phyloP scores from a whole-genome alignment of 2,797 vertebrate species.

The Pristis pectinata region DNA sequence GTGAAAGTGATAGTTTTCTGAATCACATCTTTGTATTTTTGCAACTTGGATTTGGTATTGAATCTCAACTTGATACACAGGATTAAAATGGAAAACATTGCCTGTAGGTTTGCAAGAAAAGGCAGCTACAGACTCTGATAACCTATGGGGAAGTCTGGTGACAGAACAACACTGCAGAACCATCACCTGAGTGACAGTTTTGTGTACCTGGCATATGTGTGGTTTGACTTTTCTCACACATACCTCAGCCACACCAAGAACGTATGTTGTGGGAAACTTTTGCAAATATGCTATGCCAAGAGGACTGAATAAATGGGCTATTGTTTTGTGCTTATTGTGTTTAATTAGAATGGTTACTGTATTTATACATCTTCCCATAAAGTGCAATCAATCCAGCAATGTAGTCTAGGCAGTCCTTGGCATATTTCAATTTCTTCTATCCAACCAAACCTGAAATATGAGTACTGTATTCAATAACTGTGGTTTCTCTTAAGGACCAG shows the following conservation, averaged over 20 bases:
- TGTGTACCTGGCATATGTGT: neutral
- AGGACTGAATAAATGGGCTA: neutral
- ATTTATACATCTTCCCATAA: neutral
- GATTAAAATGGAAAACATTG: neutral
- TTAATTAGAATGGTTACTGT: neutral
- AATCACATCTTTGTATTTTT: neutral
- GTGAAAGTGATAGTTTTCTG: neutral
- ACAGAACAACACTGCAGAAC: neutral
- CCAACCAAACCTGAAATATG: neutral
- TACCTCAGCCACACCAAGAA: neutral
- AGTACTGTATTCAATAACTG: neutral
- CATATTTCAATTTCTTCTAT: neutral
- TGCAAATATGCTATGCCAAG: neutral
- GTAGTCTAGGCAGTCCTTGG: neutral
- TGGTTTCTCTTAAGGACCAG: neutral
- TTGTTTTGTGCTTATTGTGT: neutral
- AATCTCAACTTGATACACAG: neutral
- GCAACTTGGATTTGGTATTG: neutral
- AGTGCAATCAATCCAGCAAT: neutral
- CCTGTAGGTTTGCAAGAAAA: neutral
- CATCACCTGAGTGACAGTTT: conserved; percentile 16
- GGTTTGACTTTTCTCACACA: neutral
- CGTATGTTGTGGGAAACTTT: neutral
- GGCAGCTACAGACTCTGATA: no score
- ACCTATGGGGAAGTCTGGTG: no score